Evolutionary conservation across 2,113 vertebrate species (phyloP).

Genomic region (Dryoscopus gambensis): DNA sequence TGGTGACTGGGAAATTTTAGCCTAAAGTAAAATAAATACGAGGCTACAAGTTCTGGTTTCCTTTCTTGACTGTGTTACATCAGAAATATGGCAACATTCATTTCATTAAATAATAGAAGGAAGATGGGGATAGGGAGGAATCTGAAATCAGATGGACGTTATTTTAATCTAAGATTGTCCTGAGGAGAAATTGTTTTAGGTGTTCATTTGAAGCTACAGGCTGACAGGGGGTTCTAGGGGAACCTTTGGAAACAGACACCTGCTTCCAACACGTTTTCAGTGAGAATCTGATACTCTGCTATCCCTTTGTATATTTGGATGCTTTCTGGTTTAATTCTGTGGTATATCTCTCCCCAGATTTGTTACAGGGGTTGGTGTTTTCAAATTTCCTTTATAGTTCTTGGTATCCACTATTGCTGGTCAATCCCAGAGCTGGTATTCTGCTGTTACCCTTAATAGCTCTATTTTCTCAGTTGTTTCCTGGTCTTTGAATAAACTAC

Average conservation of each 20-base stretch:
- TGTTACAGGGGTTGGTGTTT: background rate
- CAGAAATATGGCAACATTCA: background rate
- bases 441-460: background rate
- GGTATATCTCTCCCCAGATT: background rate
- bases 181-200: background rate
- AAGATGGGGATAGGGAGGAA: background rate
- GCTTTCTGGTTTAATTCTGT: background rate
- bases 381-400: background rate
- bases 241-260: background rate
- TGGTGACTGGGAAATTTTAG: background rate
- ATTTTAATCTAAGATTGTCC: background rate
- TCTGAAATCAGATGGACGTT: background rate
- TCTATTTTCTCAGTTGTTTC: background rate
- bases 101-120: background rate
- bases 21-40: background rate
- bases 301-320: background rate
- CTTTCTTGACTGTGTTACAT: background rate
- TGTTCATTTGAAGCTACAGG: background rate
- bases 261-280: background rate
- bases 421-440: background rate
- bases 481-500: background rate
- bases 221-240: background rate
- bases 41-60: background rate
- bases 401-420: background rate
- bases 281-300: background rate